Evolutionary conservation across 2,113 vertebrate genomes (phyloP), one percentile per base, ranked within the genome.

Genomic region (Vulpes vulpes): DNA sequence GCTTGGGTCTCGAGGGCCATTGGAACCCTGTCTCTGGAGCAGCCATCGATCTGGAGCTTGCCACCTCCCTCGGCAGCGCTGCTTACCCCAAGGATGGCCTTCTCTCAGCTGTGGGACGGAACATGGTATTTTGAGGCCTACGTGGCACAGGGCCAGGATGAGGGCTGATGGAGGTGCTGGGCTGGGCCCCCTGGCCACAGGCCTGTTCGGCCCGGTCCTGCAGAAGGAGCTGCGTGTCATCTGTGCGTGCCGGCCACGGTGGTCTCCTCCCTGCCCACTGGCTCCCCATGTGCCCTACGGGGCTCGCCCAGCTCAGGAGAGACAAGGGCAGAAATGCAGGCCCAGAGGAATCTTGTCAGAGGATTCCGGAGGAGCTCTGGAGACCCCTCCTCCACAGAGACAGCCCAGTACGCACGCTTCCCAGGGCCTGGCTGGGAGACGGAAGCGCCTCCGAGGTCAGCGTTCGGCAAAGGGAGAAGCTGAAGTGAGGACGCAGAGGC

Each of bases 61-160:
- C n/a, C 74, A 12, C n/a, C 8, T 17, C 30, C 30, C 23, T 30
- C 8, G 0, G 27, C 1, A 25, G 4, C 4, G 10, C 43, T 0
- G 0, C 49, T 14, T 78, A 10, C 16, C 17, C 8, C 3, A 59
- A 12, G 6, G 2, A 11, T 15, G 14, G 15, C 11, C 0, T 14
- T 17, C 53, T 62, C 25, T 22, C 10, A 0, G n/a, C 49, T 2
- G 14, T 8, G 38, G n/a, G 5, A 6, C 0, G 55, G 11, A 19
- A 30, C 27, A 0, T 0, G 53, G 23, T 3, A 14, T 12, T 17
- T 5, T 0, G 16, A 79, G 73, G 64, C 57, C 32, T 14, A 7
- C 0, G 0, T 0, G 4, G 57, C 49, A 55, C 10, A 5, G 25
- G 8, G 30, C 74, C 38, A 1, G 64, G 3, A 0, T 3, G 3